Evolutionary conservation across 2,888 invertebrate species (phyloP).

Genomic region (Limnephilus auricula): DNA sequence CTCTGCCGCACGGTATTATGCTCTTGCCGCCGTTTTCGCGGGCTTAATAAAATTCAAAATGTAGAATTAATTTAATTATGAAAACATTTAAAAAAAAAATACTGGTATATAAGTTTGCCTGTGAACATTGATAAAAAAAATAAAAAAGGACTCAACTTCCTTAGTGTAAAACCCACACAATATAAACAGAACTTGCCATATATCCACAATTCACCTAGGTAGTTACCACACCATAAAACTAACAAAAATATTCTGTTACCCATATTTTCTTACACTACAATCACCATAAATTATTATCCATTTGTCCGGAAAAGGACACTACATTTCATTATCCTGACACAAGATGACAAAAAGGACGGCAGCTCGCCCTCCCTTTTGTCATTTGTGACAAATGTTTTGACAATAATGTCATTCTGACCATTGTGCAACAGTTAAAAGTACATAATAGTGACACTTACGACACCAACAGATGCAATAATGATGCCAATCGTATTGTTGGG

Average conservation of each 20-base stretch:
- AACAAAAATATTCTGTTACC: background rate
- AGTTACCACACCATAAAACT: background rate
- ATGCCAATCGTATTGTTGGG: conserved; percentile 42
- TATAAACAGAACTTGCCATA: background rate
- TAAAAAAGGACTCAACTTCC: too few species aligned
- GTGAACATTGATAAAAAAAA: too few species aligned
- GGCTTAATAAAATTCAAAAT: too few species aligned
- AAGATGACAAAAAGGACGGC: background rate
- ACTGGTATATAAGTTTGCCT: too few species aligned
- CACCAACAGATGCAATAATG: conserved; percentile 51
- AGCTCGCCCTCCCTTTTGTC: conserved; percentile 44
- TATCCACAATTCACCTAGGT: background rate
- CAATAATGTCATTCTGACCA: conserved; percentile 58
- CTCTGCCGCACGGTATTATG: too few species aligned
- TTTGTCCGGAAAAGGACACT: background rate
- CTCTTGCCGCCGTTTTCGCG: too few species aligned
- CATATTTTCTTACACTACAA: background rate
- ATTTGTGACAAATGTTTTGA: conserved; percentile 62
- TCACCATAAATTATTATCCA: background rate
- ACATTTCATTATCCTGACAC: background rate
- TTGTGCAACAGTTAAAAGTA: conserved; percentile 52
- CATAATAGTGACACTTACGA: conserved; percentile 51
- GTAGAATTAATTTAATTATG: too few species aligned
- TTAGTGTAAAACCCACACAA: too few species aligned
- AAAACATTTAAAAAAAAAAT: too few species aligned